Conservation (phyloP, 1,140 invertebrate species). For the Bombus terrestris region DNA sequence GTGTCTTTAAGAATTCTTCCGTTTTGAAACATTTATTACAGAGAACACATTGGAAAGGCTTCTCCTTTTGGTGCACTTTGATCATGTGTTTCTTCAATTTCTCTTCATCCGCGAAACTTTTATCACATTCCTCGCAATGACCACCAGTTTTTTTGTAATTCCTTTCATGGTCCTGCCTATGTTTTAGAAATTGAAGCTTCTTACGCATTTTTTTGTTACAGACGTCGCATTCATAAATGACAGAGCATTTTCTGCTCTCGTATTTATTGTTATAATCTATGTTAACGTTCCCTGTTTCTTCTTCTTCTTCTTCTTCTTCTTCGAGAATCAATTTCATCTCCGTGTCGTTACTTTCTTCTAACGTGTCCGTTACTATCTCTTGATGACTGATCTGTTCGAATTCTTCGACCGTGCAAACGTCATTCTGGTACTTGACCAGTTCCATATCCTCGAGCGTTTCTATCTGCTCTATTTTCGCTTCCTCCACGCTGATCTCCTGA, state of each 20-base stretch:
- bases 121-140: conserved; percentile 66
- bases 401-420: conserved; percentile 43
- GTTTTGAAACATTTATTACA: conserved; percentile 85
- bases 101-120: conserved; percentile 53
- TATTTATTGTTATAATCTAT: background rate
- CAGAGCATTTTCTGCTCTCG: background rate
- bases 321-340: conserved; percentile 7
- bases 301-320: background rate
- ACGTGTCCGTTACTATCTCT: conserved; percentile 51
- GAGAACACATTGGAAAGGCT: conserved; percentile 76
- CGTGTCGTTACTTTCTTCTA: conserved; percentile 21
- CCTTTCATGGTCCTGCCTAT: conserved; percentile 53
- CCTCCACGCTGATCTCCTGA: conserved; percentile 34
- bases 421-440: conserved; percentile 45
- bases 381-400: conserved; percentile 50
- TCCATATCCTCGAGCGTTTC: conserved; percentile 45
- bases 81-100: conserved; percentile 64
- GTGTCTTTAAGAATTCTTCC: conserved; percentile 78
- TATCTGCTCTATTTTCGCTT: conserved; percentile 46
- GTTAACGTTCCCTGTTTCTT: background rate
- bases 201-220: conserved; percentile 63
- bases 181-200: conserved; percentile 60
- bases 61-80: conserved; percentile 70
- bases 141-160: conserved; percentile 7
- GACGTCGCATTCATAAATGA: conserved; percentile 64